A percentile compares a stretch with the other conserved stretches of the same genome.
These are phyloP conservation scores for Nemoura dubitans DNA, from an alignment of 2,888 invertebrate species.

Conservation along the genomic window DNA sequence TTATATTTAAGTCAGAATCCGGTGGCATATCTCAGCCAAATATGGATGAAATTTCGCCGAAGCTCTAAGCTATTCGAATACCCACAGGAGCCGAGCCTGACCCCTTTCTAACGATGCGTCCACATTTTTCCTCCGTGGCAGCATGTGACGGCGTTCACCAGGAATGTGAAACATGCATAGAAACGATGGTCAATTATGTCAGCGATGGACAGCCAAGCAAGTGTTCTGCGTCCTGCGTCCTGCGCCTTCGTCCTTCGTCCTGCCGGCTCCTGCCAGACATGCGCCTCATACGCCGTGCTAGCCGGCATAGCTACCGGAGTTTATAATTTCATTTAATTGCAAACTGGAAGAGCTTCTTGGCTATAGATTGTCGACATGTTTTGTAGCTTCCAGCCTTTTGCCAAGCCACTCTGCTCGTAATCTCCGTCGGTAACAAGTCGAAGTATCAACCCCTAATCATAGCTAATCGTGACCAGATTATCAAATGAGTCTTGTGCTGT, in stretches of 20 bases:
- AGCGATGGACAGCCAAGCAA: neutral
- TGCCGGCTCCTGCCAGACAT: too few relatives aligned
- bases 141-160: neutral
- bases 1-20: neutral
- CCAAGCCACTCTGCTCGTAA: neutral
- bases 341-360: conserved; percentile 5
- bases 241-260: too few relatives aligned
- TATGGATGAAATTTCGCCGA: neutral
- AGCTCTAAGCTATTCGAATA: neutral
- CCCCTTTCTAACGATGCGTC: neutral
- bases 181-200: conserved; percentile 24
- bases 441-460: conserved; percentile 28
- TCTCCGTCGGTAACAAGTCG: neutral
- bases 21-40: neutral
- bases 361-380: conserved; percentile 2
- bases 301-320: conserved; percentile 12
- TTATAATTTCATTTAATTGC: conserved; percentile 12
- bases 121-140: neutral
- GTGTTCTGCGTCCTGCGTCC: too few relatives aligned
- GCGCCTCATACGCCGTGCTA: neutral
- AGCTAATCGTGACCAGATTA: conserved; percentile 26
- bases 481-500: conserved; percentile 17
- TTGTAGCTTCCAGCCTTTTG: conserved; percentile 12
- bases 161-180: conserved; percentile 21
- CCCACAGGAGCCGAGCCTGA: neutral